Evolutionary conservation across 30 jellyfish, hydroid and myxozoan genomes (phyloP).

Genomic region (Aurelia coerulea): DNA sequence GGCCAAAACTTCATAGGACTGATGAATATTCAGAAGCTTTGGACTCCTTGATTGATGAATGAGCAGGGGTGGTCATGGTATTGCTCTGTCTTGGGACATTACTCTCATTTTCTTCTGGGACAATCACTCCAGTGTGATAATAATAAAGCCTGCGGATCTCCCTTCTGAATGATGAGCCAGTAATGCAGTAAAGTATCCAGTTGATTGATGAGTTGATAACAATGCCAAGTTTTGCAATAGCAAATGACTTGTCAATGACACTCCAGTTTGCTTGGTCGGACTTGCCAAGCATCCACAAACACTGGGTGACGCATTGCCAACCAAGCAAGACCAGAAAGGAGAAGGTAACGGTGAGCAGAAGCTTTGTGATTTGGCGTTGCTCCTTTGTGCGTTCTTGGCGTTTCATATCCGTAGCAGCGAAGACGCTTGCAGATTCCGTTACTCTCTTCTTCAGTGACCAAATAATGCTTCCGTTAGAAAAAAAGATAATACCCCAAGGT

Average conservation of each 20-base stretch:
- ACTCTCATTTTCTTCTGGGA: conserved; percentile 5
- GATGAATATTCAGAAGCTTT: too few species aligned
- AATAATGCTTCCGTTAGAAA: conserved; percentile 62
- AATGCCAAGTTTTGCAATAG: conserved; percentile 73
- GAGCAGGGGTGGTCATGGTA: too few species aligned
- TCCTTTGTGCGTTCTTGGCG: conserved; percentile 23
- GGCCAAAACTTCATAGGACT: too few species aligned
- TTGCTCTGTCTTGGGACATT: too few species aligned
- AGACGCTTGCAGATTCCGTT: neutral
- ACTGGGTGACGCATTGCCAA: conserved; percentile 88
- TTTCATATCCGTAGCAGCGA: conserved; percentile 6
- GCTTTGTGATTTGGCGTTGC: conserved; percentile 75
- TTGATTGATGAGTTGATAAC: conserved; percentile 71
- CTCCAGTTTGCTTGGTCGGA: conserved; percentile 16
- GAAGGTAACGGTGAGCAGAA: conserved; percentile 71
- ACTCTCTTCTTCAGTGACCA: conserved; percentile 38
- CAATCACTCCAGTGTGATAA: neutral
- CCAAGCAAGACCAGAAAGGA: conserved; percentile 77
- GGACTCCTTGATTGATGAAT: too few species aligned
- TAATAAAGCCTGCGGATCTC: conserved; percentile 29
- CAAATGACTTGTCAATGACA: conserved; percentile 49
- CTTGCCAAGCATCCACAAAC: conserved; percentile 77
- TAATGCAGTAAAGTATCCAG: conserved; percentile 62
- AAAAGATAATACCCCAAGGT: conserved; percentile 73
- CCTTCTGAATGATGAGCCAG: conserved; percentile 63